A percentile compares a stretch with the other conserved stretches of the same genome.
phyloP scores from a whole-genome alignment of 2,113 vertebrate genomes.

The Xiphorhynchus elegans region DNA sequence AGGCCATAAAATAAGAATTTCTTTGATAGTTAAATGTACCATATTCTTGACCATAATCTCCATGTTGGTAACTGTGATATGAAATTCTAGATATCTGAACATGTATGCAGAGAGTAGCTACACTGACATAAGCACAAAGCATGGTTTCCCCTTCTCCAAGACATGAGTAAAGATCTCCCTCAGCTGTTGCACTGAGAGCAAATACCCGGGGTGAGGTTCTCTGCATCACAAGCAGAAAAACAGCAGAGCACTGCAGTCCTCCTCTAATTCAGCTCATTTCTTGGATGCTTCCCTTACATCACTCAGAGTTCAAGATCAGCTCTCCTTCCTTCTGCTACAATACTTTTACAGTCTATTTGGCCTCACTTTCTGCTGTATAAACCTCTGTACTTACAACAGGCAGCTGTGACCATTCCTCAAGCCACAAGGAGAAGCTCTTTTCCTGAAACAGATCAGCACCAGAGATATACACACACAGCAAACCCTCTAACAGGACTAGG shows the following conservation, averaged over 20 bases:
- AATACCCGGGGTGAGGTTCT: not conserved
- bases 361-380: not conserved
- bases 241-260: not conserved
- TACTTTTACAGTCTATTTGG: not conserved
- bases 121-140: not conserved
- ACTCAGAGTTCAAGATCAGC: not conserved
- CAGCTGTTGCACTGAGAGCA: not conserved
- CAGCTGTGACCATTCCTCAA: not conserved
- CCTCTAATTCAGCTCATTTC: not conserved
- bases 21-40: not conserved
- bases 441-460: not conserved
- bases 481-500: not conserved
- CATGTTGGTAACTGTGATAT: not conserved
- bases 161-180: not conserved
- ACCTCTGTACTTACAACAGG: not conserved
- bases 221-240: not conserved
- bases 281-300: not conserved
- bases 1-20: not conserved
- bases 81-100: not conserved
- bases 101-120: not conserved
- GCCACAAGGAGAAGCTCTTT: not conserved
- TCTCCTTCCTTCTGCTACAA: not conserved
- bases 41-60: not conserved
- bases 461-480: not conserved
- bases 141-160: not conserved